A percentile compares a stretch with the other conserved stretches of the same genome.
phyloP scores from a whole-genome alignment of 2,888 invertebrate genomes.

The Cyclophora albipunctata region DNA sequence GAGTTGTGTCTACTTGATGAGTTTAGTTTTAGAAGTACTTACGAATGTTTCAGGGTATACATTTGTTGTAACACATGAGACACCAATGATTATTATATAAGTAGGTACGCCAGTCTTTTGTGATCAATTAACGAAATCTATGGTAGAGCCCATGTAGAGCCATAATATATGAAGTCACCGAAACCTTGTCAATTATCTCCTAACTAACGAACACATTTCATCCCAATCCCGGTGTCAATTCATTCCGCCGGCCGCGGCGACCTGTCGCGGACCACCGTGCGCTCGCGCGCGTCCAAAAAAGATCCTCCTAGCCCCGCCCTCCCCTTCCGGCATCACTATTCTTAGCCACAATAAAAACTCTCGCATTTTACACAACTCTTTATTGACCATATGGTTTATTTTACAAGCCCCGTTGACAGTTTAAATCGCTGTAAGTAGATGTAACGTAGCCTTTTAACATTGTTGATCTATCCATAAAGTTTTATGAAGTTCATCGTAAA shows the following conservation, averaged over 20 bases:
- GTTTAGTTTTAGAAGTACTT: too few species aligned
- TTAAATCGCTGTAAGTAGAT: not conserved
- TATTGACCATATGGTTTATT: constrained; percentile 54
- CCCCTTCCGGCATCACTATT: constrained; percentile 53
- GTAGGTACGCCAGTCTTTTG: too few species aligned
- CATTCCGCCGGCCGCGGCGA: constrained; percentile 2
- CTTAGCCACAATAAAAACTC: constrained; percentile 32
- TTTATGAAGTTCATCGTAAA: constrained; percentile 14
- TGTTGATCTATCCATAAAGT: constrained; percentile 10
- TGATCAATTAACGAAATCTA: too few species aligned
- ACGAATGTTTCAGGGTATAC: too few species aligned
- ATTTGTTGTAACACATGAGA: too few species aligned
- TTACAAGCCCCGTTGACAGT: constrained; percentile 33
- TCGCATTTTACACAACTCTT: constrained; percentile 32
- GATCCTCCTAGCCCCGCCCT: constrained; percentile 46
- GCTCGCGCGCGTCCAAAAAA: constrained; percentile 39
- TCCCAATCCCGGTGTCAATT: too few species aligned
- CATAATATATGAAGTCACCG: too few species aligned
- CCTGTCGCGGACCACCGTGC: constrained; percentile 37
- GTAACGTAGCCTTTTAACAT: not conserved
- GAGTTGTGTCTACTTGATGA: too few species aligned
- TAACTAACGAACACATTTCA: too few species aligned
- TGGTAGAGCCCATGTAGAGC: too few species aligned
- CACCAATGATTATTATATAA: too few species aligned
- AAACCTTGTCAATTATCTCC: too few species aligned